Evolutionary conservation across 2,113 vertebrate genomes (phyloP).

Genomic region (Halcyon senegalensis): DNA sequence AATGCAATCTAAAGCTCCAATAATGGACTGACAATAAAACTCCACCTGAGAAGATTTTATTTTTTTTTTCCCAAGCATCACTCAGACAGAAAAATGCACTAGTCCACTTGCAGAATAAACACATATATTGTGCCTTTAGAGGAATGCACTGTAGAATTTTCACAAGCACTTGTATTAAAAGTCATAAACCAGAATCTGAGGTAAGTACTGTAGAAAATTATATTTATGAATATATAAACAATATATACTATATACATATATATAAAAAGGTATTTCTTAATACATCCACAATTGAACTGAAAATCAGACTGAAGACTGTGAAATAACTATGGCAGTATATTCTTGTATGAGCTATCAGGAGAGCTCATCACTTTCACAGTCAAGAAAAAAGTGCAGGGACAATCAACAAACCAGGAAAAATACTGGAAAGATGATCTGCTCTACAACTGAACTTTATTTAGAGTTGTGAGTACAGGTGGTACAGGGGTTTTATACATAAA

Average conservation of each 20-base stretch:
- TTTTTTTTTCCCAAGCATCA: background rate
- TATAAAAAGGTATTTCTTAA: background rate
- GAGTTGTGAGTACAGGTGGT: background rate
- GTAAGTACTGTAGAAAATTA: background rate
- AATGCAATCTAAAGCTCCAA: background rate
- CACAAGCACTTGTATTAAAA: background rate
- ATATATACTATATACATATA: background rate
- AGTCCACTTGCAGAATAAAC: background rate
- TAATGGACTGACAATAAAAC: background rate
- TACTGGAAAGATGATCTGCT: background rate
- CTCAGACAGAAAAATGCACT: background rate
- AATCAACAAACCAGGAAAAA: background rate
- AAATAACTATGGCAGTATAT: background rate
- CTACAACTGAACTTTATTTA: background rate
- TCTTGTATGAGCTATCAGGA: background rate
- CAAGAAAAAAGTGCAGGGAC: background rate
- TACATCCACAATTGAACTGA: background rate
- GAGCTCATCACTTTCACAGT: background rate
- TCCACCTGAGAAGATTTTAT: background rate
- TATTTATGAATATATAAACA: background rate
- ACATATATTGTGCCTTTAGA: background rate
- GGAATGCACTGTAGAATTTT: background rate
- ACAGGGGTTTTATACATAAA: background rate
- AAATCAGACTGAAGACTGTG: background rate
- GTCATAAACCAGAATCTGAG: background rate